Conservation (phyloP, 2,888 invertebrate genomes). For the Stenolophus ochropezus region DNA sequence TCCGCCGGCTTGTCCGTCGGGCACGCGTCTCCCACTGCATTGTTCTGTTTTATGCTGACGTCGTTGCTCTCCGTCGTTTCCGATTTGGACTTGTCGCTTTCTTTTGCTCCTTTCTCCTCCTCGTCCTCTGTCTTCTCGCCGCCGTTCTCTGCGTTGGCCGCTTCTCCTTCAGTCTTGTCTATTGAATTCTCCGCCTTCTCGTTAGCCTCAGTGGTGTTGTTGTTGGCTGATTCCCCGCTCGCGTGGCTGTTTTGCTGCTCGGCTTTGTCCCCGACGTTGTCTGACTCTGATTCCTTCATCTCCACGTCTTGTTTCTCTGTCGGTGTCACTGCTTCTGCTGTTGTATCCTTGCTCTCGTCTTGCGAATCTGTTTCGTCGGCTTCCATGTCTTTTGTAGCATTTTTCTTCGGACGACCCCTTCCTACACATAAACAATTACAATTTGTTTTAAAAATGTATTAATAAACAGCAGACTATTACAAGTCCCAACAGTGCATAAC, state of each 20-base stretch:
- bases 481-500: background rate
- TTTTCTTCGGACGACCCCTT: conserved; percentile 70
- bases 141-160: conserved; percentile 66
- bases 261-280: conserved; percentile 54
- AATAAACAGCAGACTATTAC: background rate
- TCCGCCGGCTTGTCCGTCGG: conserved; percentile 55
- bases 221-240: conserved; percentile 68
- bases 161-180: conserved; percentile 64
- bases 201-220: conserved; percentile 67
- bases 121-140: conserved; percentile 68
- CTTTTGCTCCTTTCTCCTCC: conserved; percentile 66
- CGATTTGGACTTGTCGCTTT: conserved; percentile 54
- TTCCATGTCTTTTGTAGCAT: conserved; percentile 64
- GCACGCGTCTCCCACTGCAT: conserved; percentile 44
- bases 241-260: conserved; percentile 61
- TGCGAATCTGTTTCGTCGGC: conserved; percentile 70
- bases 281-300: conserved; percentile 47
- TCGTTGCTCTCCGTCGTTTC: conserved; percentile 54
- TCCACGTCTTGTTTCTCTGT: conserved; percentile 61
- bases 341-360: conserved; percentile 69
- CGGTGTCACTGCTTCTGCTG: conserved; percentile 66
- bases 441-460: conserved; percentile 14
- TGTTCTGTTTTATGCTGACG: conserved; percentile 57
- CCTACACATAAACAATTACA: conserved; percentile 63
- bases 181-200: conserved; percentile 59